phyloP scores from a whole-genome alignment of 2,797 vertebrate genomes.

The Carduelis carduelis region DNA sequence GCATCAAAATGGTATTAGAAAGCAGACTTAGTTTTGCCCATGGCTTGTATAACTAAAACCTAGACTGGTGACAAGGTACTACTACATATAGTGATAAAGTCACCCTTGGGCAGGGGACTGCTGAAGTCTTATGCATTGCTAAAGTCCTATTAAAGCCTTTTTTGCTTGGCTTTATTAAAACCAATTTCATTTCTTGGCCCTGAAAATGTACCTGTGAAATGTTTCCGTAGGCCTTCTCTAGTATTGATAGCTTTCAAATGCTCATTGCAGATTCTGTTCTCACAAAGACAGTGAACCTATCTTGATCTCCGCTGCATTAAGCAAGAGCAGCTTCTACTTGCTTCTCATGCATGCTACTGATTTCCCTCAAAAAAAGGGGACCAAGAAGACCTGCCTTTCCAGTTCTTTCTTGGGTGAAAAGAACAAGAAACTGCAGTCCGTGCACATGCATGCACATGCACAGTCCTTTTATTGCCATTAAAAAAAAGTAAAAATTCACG shows the following conservation, averaged over 20 bases:
- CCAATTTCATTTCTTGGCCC: not conserved
- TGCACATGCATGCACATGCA: not conserved
- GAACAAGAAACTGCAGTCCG: not conserved
- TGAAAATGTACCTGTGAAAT: not conserved
- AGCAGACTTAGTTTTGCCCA: slow-evolving; percentile 26
- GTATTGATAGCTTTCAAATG: not conserved
- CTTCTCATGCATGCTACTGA: not conserved
- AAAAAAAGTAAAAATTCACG: not conserved
- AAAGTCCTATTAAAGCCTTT: slow-evolving; percentile 20
- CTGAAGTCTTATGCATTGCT: not conserved
- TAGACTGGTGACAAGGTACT: slow-evolving; percentile 16
- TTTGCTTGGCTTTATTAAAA: slow-evolving; percentile 37
- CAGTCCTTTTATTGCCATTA: not conserved
- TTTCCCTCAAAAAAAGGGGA: not conserved
- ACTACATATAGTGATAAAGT: not conserved
- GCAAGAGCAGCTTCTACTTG: not conserved
- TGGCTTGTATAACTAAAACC: slow-evolving; percentile 54
- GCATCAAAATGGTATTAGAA: slow-evolving; percentile 36
- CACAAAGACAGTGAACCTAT: not conserved
- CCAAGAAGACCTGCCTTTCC: not conserved
- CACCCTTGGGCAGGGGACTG: slow-evolving; percentile 1
- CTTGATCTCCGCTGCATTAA: not conserved
- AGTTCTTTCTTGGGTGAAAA: not conserved
- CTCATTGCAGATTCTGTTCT: not conserved
- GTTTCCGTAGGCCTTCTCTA: not conserved